Percentiles rank a stretch among this genome's conserved stretches.
These are phyloP conservation scores for Siniperca undulata DNA, from an alignment of 2,797 vertebrate species.

Conservation along the genomic window DNA sequence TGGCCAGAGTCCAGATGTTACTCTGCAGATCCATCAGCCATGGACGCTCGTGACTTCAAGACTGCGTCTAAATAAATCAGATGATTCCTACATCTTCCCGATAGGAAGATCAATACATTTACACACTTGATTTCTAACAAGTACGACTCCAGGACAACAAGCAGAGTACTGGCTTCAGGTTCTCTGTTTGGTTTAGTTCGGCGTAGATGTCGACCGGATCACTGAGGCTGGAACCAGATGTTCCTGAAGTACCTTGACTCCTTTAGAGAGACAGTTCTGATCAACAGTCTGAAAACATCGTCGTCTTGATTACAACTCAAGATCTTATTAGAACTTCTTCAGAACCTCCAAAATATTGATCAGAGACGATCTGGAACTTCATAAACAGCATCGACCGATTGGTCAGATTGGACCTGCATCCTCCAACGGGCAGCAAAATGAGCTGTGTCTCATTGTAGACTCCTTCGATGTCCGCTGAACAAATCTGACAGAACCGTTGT, in stretches of 20 bases:
- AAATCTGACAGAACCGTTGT: not conserved
- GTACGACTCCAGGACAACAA: not conserved
- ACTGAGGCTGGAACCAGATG: slow-evolving; percentile 11
- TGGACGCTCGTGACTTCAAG: not conserved
- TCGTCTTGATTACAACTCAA: slow-evolving; percentile 43
- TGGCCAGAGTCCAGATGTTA: not conserved
- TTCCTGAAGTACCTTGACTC: not conserved
- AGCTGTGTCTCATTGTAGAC: not conserved
- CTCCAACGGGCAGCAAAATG: not conserved
- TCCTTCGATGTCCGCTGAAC: not conserved
- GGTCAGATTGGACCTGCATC: not conserved
- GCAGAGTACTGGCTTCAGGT: not conserved
- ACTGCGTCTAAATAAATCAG: not conserved
- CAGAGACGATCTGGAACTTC: slow-evolving; percentile 2
- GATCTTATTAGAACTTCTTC: not conserved
- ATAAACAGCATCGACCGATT: not conserved
- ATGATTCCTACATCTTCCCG: not conserved
- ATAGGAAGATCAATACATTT: slow-evolving; percentile 6
- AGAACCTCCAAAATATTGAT: not conserved
- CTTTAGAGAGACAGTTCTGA: not conserved
- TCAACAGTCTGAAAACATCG: not conserved
- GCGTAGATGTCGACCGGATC: not conserved
- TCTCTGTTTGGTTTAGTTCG: not conserved
- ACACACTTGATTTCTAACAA: not conserved
- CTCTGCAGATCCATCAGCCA: not conserved